Evolutionary conservation across 1,140 invertebrate species (phyloP).

Genomic region (Trichomalopsis sarcophagae): DNA sequence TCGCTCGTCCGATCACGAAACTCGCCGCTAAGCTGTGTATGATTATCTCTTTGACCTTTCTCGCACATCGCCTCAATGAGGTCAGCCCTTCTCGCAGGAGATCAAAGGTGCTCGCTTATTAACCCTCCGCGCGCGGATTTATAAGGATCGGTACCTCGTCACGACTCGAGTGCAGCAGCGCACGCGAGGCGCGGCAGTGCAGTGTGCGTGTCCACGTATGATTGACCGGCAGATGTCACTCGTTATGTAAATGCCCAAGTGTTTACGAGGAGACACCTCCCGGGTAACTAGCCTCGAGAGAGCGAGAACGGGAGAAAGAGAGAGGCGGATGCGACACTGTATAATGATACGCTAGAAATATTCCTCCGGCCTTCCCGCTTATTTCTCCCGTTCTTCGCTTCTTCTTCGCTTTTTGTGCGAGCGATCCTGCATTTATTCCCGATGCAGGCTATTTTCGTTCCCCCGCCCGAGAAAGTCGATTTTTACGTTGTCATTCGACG

Average conservation of each 20-base stretch:
- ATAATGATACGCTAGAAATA: constrained; percentile 65
- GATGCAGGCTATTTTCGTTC: too few species aligned
- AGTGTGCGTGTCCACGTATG: constrained; percentile 54
- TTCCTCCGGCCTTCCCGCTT: constrained; percentile 35
- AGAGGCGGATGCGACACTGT: constrained; percentile 1
- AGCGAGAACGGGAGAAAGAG: background rate
- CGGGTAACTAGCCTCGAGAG: constrained; percentile 40
- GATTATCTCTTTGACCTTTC: constrained; percentile 1
- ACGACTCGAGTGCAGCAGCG: background rate
- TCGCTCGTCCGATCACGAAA: background rate
- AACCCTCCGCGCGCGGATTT: background rate
- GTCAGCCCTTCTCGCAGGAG: background rate
- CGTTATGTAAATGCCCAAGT: constrained; percentile 71
- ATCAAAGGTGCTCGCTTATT: constrained; percentile 30
- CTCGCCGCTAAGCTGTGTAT: background rate
- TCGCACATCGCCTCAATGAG: background rate
- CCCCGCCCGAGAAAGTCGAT: too few species aligned
- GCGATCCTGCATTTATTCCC: background rate
- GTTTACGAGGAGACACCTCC: constrained; percentile 71
- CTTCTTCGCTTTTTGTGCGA: background rate
- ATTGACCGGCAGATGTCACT: constrained; percentile 72
- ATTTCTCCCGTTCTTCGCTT: background rate
- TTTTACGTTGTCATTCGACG: too few species aligned
- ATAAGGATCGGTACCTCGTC: constrained; percentile 5
- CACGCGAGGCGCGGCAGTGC: background rate